Evolutionary conservation across 2,888 invertebrate species (phyloP).

Genomic region (Hylaea fasciaria): DNA sequence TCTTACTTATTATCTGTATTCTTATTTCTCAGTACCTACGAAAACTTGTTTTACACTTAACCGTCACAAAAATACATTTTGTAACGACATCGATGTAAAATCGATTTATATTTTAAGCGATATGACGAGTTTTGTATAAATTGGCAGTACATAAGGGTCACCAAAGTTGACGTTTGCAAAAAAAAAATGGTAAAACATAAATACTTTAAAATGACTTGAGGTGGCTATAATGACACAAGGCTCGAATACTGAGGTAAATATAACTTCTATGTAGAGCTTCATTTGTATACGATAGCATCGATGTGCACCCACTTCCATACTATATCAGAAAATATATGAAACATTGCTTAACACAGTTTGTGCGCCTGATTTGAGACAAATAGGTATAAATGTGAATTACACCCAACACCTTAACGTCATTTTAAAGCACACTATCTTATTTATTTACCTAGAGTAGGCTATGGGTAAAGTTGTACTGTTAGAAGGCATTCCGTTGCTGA

Average conservation of each 20-base stretch:
- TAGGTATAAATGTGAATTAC: constrained; percentile 7
- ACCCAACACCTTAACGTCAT: constrained; percentile 53
- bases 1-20: constrained; percentile 3
- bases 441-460: constrained; percentile 76
- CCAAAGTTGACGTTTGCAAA: constrained; percentile 33
- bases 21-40: constrained; percentile 19
- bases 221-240: constrained; percentile 26
- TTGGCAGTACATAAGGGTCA: constrained; percentile 36
- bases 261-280: constrained; percentile 32
- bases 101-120: constrained; percentile 34
- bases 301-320: constrained; percentile 10
- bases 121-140: constrained; percentile 31
- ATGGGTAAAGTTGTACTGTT: constrained; percentile 83
- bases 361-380: constrained; percentile 33
- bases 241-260: constrained; percentile 37
- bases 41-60: constrained; percentile 33
- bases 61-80: constrained; percentile 40
- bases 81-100: constrained; percentile 28
- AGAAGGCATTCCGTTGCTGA: constrained; percentile 83
- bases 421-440: constrained; percentile 61
- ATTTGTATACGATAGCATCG: constrained; percentile 1
- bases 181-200: constrained; percentile 27
- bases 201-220: constrained; percentile 45
- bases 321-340: constrained; percentile 3
- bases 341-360: constrained; percentile 19